phyloP scores from a whole-genome alignment of 2,113 vertebrate genomes.

The Tiliqua scincoides region DNA sequence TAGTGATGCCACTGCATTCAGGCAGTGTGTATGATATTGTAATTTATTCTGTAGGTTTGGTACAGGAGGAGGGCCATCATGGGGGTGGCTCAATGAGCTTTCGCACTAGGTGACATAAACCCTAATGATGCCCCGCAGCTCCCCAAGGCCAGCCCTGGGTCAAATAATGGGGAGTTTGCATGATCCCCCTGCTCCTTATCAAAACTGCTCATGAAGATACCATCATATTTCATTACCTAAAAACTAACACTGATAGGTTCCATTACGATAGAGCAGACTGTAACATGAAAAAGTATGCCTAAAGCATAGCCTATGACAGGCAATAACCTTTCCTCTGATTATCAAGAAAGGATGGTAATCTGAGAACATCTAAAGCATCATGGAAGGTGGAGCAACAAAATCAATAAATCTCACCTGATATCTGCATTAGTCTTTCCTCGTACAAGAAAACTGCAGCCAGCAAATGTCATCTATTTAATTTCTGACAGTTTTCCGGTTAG shows the following conservation, averaged over 20 bases:
- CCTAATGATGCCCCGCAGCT: no score
- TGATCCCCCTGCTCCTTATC: neutral
- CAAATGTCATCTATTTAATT: conserved; percentile 47
- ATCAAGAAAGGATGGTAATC: conserved; percentile 42
- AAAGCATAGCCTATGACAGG: conserved; percentile 47
- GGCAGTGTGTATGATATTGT: no score
- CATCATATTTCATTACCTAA: conserved; percentile 30
- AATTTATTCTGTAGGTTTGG: no score
- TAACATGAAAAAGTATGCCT: conserved; percentile 30
- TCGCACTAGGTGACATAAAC: no score
- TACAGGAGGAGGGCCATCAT: no score
- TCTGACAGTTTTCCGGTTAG: conserved; percentile 51
- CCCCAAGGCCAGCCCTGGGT: no score
- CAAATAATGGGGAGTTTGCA: neutral
- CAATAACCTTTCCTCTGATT: conserved; percentile 44
- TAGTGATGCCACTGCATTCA: no score
- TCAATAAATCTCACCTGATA: conserved; percentile 44
- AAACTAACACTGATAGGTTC: conserved; percentile 5
- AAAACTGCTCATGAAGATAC: neutral
- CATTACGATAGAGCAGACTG: conserved; percentile 23
- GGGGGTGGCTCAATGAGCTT: no score
- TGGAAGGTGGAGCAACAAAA: conserved; percentile 23
- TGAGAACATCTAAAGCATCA: conserved; percentile 49
- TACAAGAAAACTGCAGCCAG: conserved; percentile 40
- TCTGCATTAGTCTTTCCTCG: conserved; percentile 41